These are phyloP conservation scores for Gouania willdenowi DNA, from an alignment of 2,797 vertebrate genomes.

Conservation along the genomic window DNA sequence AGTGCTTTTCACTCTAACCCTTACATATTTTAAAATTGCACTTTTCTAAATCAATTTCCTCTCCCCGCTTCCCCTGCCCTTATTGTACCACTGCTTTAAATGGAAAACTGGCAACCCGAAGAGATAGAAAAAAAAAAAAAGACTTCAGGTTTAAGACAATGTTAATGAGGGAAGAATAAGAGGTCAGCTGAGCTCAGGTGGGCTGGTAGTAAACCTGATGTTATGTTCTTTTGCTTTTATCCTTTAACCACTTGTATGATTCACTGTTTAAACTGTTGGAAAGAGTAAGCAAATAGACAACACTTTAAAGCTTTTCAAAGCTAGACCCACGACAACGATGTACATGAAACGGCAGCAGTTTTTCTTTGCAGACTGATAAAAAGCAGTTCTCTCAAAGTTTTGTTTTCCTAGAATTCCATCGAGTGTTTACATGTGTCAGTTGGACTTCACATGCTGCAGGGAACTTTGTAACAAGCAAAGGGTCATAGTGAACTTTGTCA, in stretches of 20 bases:
- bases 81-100: conserved; percentile 29
- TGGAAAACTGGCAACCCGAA: conserved; percentile 39
- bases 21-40: too few species aligned
- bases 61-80: not conserved
- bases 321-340: too few species aligned
- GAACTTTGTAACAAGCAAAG: not conserved
- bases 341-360: too few species aligned
- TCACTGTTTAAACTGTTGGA: conserved; percentile 38
- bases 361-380: too few species aligned
- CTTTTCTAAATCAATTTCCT: conserved; percentile 14
- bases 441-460: too few species aligned
- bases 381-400: too few species aligned
- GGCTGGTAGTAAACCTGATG: conserved; percentile 28
- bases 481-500: too few species aligned
- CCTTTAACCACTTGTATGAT: conserved; percentile 59
- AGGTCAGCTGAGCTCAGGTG: conserved; percentile 5
- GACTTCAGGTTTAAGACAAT: too few species aligned
- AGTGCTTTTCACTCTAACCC: not conserved
- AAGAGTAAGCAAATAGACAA: conserved; percentile 33
- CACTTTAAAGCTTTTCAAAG: conserved; percentile 25
- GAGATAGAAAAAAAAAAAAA: too few species aligned
- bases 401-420: too few species aligned
- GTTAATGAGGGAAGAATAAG: too few species aligned
- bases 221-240: conserved; percentile 40
- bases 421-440: too few species aligned